Base-by-base conservation (phyloP, 2,797 vertebrate species). In the Dromococcyx pavoninus region DNA sequence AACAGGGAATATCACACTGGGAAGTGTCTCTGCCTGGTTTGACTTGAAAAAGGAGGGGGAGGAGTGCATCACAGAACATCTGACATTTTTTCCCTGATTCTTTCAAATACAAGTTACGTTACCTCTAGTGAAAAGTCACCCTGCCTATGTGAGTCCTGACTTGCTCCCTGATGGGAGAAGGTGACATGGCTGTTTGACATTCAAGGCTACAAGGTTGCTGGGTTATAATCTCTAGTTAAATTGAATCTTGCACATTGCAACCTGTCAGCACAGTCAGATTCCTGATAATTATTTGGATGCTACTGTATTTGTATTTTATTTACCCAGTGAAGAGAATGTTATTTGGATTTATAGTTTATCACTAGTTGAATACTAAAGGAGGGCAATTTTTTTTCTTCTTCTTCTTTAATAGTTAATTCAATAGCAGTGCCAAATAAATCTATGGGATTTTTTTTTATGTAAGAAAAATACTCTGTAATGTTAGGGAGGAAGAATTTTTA, bases 141-240 rank as follows among this genome's bases (percentile, higher is more conserved):
- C 92, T 92, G 87, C 66, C 84, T 94, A 17, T 33, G 23, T 95
- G 94, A 97, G 85, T 94, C 91, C 79, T 97, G 97, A 97, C 88
- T 93, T 44, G 22, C 61, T 95, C 77, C 4, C 54, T 97, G 95
- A 96, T 24, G 48, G 95, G 82, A 94, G 92, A 96, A 97, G 95
- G 95, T 97, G 95, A 97, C 96, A 93, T 89, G 95, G 80, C 91
- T 96, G 5, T 97, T 97, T 98, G 97, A 97, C 97, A 96, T 97
- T 96, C 94, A 94, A 93, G 91, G 92, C 91, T 97, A 96, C 86
- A 94, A 95, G 95, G 90, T 95, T 97, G 76, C 81, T 18, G 51
- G 89, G 73, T 94, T 97, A 93, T 96, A 98, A 97, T 97, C 94
- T 97, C 96, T 96, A 96, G 95, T 97, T 97, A 97, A 98, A 97